These are phyloP conservation scores for Semibalanus balanoides DNA, from an alignment of 1,140 invertebrate species.

Conservation along the genomic window DNA sequence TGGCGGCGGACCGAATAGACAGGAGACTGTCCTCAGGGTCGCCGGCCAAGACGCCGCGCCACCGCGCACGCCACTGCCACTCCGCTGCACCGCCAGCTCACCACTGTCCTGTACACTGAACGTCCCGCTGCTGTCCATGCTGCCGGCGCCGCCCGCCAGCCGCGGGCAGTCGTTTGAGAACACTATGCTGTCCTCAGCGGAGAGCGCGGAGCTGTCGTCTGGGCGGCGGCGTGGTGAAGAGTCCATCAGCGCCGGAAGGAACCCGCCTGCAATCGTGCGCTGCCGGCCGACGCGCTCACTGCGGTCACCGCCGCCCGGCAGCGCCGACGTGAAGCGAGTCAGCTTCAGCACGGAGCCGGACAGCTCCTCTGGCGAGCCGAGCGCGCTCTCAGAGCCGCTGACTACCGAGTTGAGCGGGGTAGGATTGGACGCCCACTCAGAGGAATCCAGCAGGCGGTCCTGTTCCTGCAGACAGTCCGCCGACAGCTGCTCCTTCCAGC, in stretches of 20 bases:
- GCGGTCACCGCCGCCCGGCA: background rate
- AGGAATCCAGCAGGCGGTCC: background rate
- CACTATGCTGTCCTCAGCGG: background rate
- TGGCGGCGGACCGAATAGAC: background rate
- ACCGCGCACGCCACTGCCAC: too few species aligned
- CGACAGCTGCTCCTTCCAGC: slow-evolving; percentile 85
- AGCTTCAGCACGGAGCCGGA: background rate
- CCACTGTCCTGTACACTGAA: background rate
- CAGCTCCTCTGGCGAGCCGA: background rate
- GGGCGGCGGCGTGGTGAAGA: too few species aligned
- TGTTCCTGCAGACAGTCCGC: slow-evolving; percentile 66
- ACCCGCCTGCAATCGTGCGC: background rate
- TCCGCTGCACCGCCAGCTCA: background rate
- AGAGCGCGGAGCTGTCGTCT: background rate
- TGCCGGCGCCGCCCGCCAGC: background rate
- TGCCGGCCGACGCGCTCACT: too few species aligned
- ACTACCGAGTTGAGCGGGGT: background rate
- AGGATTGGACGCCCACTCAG: background rate
- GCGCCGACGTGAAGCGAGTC: background rate
- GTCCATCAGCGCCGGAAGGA: background rate
- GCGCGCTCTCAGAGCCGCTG: background rate
- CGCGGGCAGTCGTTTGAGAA: background rate
- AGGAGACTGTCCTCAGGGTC: background rate
- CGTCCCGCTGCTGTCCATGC: background rate
- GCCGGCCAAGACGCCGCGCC: background rate